These are phyloP conservation scores for Octodon degus DNA, from an alignment of 2,113 vertebrate genomes.

Conservation along the genomic window DNA sequence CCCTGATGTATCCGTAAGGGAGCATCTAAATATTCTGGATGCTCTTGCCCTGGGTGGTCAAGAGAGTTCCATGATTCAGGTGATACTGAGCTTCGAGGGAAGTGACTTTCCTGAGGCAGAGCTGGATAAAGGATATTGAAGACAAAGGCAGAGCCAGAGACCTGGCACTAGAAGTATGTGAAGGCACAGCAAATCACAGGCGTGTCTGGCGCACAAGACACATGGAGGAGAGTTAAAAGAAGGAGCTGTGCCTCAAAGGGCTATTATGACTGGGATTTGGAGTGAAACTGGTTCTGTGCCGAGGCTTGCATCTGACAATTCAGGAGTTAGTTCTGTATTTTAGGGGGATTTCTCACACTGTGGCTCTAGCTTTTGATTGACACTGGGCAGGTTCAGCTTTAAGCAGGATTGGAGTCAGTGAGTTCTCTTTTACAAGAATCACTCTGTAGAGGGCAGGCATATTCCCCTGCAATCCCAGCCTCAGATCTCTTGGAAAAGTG, in stretches of 20 bases:
- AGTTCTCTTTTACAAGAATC: neutral
- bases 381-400: neutral
- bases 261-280: neutral
- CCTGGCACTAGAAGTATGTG: neutral
- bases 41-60: neutral
- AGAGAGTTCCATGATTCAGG: neutral
- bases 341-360: neutral
- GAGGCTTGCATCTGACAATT: neutral
- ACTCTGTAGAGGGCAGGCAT: slow-evolving; percentile 57
- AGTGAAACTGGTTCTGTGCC: neutral
- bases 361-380: neutral
- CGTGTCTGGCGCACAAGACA: neutral
- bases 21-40: neutral
- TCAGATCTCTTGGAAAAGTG: neutral
- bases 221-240: neutral
- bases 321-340: neutral
- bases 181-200: neutral
- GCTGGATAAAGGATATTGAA: neutral
- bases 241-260: neutral
- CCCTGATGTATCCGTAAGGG: neutral
- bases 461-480: neutral
- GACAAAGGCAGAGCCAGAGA: neutral
- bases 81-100: too few species aligned
- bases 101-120: neutral
- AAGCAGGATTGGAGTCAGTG: neutral